Evolutionary conservation across 2,888 invertebrate genomes (phyloP), one percentile per base, ranked within the genome.

Genomic region (Catocala sponsa): DNA sequence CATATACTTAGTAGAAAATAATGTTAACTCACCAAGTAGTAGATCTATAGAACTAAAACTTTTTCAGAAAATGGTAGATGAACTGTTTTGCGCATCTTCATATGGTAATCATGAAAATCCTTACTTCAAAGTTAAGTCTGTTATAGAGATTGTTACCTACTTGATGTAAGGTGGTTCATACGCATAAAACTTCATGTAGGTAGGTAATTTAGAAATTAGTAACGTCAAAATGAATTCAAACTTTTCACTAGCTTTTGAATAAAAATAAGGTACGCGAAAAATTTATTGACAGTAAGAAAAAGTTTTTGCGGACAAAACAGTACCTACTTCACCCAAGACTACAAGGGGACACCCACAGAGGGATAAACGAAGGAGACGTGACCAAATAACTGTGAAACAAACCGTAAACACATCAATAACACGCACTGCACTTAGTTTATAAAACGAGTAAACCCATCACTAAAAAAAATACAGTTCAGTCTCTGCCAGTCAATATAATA

Each of bases 391-490:
- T 80, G 76, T 76, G 74, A 76, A 83, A 91, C 88, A 84, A 83
- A 90, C 90, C 89, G 87, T 90, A 89, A 90, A 90, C 86, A 90
- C 91, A 89, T 88, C 77, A 89, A 90, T 84, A 85, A 79, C 82
- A 82, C 78, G 67, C 85, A 85, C 81, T 72, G 57, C 73, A 75
- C 69, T 72, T 61, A 65, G 51, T 62, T 68, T 46, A 72, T 55
- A 63, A 68, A 74, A 68, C 57, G 50, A 72, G 74, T 58, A 60
- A 65, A 76, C 56, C 75, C 76, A 78, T 70, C 65, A 77, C 72
- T 41, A 73, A 68, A 58, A 63, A 38, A 42, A 46, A 57, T 56
- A 41, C 13, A 46, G 59, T 13, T n/a, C 5, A 50, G 55, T 65
- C 55, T 59, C 57, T 59, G 5, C 12, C 48, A 46, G 60, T 47